Percentiles rank a stretch among this genome's conserved stretches.
Conservation (phyloP, 2,113 vertebrate genomes). For the Podarcis muralis region DNA sequence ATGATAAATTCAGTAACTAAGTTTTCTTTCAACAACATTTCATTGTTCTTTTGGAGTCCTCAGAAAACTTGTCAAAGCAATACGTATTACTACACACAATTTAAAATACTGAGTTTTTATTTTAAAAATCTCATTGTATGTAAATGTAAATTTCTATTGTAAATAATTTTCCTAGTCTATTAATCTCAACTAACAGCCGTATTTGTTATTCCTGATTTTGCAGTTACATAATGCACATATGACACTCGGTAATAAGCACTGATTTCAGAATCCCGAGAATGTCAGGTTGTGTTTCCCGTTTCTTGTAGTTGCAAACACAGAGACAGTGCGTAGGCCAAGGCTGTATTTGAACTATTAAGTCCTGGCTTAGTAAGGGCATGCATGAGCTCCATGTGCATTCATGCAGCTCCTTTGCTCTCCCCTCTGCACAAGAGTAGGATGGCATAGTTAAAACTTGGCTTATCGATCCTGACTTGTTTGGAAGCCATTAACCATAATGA, state of each 20-base stretch:
- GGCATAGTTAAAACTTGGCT: too few species aligned
- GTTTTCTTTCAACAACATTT: background rate
- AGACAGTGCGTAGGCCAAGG: too few species aligned
- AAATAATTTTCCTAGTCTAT: background rate
- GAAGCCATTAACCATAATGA: too few species aligned
- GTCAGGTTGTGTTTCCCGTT: background rate
- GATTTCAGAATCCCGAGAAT: background rate
- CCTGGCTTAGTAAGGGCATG: too few species aligned
- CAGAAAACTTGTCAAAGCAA: background rate
- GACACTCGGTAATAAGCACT: background rate
- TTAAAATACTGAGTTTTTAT: background rate
- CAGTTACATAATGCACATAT: background rate
- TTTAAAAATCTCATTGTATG: background rate
- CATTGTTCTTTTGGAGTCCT: background rate
- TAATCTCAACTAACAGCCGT: background rate
- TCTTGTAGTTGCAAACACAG: too few species aligned
- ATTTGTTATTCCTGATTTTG: background rate
- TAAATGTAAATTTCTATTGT: background rate
- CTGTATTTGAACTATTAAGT: too few species aligned
- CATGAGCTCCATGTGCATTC: too few species aligned
- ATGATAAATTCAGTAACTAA: background rate
- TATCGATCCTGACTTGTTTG: too few species aligned
- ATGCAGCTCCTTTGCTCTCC: too few species aligned
- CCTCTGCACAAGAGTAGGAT: too few species aligned
- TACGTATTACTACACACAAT: background rate